Base-by-base conservation (phyloP, 2,113 vertebrate genomes). In the Vireo altiloquus region DNA sequence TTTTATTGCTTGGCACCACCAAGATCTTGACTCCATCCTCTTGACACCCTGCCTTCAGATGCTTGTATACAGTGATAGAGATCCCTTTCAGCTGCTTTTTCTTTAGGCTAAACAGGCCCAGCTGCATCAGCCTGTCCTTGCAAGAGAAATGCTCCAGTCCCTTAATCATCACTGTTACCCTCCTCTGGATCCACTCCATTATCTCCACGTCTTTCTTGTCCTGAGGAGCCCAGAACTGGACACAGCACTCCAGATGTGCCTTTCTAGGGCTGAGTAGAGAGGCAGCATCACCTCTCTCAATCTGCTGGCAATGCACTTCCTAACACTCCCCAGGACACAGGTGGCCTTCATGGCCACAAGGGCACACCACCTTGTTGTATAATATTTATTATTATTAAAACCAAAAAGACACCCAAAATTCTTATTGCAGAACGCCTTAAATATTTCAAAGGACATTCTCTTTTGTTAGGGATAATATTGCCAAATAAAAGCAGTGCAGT, bases 251-350 rank as follows among this genome's bases (percentile, higher is more conserved):
- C 44, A 44, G 22, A 27, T n/a, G 33, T 65, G 22, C 44, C 27
- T 56, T 37, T 4, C 18, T 3, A 24, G 10, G 15, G 15, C 16
- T 66, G 9, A 59, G 25, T 5, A 37, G 52, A 68, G 27, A 21
- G 14, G 11, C 17, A 77, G 72, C 17, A 44, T 37, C 33, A 33
- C 6, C 18, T 52, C 19, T 22, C 11, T 39, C 2, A 1, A 52
- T 7, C 13, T 13, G 5, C 33, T 81, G 44, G 3, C 22, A 52
- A 20, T 39, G 33, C 6, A 37, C 12, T 44, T 65, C 50, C 31
- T 28, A 21, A 28, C 1, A 4, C 13, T 16, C 10, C 18, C 15
- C 10, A 21, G 33, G 33, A 30, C 5, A 46, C 6, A 2, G 5
- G 7, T 8, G 3, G 6, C 11, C 6, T 52, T 44, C 6, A 16